Conservation (phyloP, 1,140 invertebrate genomes). For the Druon quercuslanigerum region DNA sequence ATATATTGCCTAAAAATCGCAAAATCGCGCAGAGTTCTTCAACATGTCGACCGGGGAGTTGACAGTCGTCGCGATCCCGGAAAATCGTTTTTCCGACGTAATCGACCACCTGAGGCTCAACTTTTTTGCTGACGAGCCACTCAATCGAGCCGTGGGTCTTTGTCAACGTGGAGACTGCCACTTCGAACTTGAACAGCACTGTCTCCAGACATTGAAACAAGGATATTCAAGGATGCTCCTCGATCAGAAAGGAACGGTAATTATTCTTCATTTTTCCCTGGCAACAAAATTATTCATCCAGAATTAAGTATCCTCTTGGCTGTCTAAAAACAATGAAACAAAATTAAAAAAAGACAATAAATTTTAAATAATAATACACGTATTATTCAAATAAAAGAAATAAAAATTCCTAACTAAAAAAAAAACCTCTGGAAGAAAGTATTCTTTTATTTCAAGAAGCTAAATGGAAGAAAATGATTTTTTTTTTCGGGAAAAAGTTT, state of each 20-base stretch:
- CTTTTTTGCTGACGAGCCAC: conserved; percentile 88
- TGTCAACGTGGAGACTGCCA: conserved; percentile 82
- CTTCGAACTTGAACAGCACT: conserved; percentile 83
- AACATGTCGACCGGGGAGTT: conserved; percentile 62
- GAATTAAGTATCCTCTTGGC: too few relatives aligned
- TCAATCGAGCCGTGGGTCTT: conserved; percentile 84
- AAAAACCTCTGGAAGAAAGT: too few relatives aligned
- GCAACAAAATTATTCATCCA: neutral
- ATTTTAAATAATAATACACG: neutral
- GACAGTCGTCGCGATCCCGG: conserved; percentile 68
- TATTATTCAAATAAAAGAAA: too few relatives aligned
- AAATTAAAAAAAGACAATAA: neutral
- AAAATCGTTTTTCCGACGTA: conserved; percentile 77
- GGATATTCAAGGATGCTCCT: conserved; percentile 84
- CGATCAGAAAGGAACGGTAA: conserved; percentile 78
- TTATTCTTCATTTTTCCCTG: conserved; percentile 37
- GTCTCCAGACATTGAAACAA: conserved; percentile 81
- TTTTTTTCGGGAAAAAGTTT: too few relatives aligned
- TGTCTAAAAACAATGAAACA: too few relatives aligned
- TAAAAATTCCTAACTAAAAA: too few relatives aligned
- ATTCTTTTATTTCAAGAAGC: too few relatives aligned
- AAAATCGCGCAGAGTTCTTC: conserved; percentile 32
- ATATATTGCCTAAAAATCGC: conserved; percentile 43
- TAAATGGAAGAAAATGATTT: too few relatives aligned
- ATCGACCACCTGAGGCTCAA: conserved; percentile 82